phyloP scores from a whole-genome alignment of 2,797 vertebrate genomes.

The Allobates femoralis region DNA sequence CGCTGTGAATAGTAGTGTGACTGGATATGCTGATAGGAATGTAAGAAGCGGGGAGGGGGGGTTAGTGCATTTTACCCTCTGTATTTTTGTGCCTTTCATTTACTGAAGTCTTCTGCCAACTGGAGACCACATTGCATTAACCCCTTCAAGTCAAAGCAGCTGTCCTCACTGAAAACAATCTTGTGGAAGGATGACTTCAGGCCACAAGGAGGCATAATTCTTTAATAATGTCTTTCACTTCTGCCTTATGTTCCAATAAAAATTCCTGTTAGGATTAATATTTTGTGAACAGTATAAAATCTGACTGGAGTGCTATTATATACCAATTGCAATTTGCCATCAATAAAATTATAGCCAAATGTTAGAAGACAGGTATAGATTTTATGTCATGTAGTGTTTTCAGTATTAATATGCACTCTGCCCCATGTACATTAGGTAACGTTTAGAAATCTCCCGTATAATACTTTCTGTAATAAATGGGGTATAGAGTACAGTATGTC shows the following conservation, averaged over 20 bases:
- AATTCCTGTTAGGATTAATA: background rate
- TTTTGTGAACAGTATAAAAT: background rate
- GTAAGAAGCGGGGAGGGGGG: background rate
- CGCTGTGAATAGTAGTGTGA: slow-evolving; percentile 29
- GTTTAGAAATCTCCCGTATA: background rate
- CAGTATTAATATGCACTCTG: slow-evolving; percentile 25
- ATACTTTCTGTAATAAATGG: background rate
- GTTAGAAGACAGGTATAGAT: slow-evolving; percentile 34
- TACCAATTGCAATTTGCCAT: slow-evolving; percentile 31
- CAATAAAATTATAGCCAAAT: slow-evolving; percentile 20
- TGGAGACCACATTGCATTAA: slow-evolving; percentile 46
- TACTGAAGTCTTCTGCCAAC: slow-evolving; percentile 52
- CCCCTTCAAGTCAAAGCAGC: background rate
- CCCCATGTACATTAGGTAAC: slow-evolving; percentile 10
- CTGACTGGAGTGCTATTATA: slow-evolving; percentile 21
- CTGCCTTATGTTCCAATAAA: background rate
- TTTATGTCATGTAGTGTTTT: slow-evolving; percentile 1
- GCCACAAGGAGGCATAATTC: background rate
- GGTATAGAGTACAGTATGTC: no score
- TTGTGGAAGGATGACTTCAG: background rate
- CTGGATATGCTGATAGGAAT: slow-evolving; percentile 3
- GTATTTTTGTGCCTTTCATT: slow-evolving; percentile 38
- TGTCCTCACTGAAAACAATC: background rate
- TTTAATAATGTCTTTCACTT: background rate
- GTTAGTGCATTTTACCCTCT: slow-evolving; percentile 10